These are phyloP conservation scores for Poeciliopsis retropinna DNA, from an alignment of 2,113 vertebrate genomes.

Conservation along the genomic window DNA sequence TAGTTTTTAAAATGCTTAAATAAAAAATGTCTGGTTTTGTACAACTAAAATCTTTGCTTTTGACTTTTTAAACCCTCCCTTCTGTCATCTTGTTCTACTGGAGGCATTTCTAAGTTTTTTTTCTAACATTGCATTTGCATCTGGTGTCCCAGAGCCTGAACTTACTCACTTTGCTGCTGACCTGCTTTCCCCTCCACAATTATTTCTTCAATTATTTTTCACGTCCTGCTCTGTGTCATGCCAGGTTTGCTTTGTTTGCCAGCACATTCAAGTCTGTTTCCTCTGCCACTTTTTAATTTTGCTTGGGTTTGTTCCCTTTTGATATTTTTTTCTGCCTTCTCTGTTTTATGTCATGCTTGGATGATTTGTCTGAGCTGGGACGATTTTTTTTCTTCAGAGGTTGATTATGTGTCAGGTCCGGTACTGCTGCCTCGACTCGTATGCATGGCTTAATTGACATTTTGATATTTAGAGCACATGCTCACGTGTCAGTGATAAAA, in stretches of 20 bases:
- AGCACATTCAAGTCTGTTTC: conserved; percentile 1
- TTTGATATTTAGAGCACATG: not conserved
- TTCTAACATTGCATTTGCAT: not conserved
- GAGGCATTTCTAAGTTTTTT: not conserved
- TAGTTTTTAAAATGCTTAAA: not conserved
- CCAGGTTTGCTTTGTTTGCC: conserved; percentile 6
- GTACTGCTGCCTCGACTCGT: not conserved
- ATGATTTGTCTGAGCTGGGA: not conserved
- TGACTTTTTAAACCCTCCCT: not conserved
- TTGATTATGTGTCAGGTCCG: conserved; percentile 13
- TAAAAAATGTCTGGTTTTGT: not conserved
- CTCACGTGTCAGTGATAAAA: not conserved
- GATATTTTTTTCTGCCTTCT: not conserved
- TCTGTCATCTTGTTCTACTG: not conserved
- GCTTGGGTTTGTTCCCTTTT: not conserved
- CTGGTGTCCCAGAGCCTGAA: not conserved
- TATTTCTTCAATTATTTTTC: not conserved
- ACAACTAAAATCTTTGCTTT: too few relatives aligned
- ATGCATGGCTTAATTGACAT: not conserved
- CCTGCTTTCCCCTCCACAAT: not conserved
- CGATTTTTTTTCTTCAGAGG: not conserved
- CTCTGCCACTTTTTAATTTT: not conserved
- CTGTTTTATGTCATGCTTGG: not conserved
- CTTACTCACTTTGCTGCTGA: not conserved
- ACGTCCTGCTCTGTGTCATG: not conserved